phyloP scores from a whole-genome alignment of 2,113 vertebrate species.

The Aphyosemion australe region DNA sequence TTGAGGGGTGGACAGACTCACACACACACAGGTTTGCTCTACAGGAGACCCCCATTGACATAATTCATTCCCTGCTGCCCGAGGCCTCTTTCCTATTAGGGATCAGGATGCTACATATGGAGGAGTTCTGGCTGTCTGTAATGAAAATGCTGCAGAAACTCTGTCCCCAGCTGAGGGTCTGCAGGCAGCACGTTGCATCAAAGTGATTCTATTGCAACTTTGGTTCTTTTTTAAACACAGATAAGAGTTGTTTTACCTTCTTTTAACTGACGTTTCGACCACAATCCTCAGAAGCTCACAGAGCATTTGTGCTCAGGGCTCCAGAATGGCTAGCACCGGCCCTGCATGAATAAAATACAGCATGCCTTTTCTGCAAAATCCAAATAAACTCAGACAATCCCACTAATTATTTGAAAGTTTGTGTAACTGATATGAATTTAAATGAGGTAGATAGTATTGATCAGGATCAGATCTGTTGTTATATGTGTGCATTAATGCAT shows the following conservation, averaged over 20 bases:
- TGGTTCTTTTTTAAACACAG: no score
- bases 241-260: no score
- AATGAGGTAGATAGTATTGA: slow-evolving; percentile 37
- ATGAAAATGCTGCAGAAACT: neutral
- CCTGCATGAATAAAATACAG: neutral
- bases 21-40: slow-evolving; percentile 7
- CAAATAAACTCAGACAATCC: slow-evolving; percentile 12
- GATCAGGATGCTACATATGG: neutral
- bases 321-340: no score
- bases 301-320: no score
- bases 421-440: slow-evolving; percentile 10
- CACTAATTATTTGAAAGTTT: slow-evolving; percentile 11
- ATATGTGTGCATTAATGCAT: slow-evolving; percentile 35
- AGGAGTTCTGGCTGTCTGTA: slow-evolving; percentile 1
- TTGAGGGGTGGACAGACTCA: slow-evolving; percentile 8
- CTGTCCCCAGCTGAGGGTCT: neutral
- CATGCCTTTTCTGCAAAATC: slow-evolving; percentile 7
- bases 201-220: neutral
- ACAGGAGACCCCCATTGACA: slow-evolving; percentile 12
- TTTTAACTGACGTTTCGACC: no score
- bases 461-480: slow-evolving; percentile 37
- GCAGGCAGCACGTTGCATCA: neutral
- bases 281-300: no score
- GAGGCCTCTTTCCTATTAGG: neutral
- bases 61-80: slow-evolving; percentile 14